Evolutionary conservation across 2,888 invertebrate genomes (phyloP).

Genomic region (Calameuta idolon): DNA sequence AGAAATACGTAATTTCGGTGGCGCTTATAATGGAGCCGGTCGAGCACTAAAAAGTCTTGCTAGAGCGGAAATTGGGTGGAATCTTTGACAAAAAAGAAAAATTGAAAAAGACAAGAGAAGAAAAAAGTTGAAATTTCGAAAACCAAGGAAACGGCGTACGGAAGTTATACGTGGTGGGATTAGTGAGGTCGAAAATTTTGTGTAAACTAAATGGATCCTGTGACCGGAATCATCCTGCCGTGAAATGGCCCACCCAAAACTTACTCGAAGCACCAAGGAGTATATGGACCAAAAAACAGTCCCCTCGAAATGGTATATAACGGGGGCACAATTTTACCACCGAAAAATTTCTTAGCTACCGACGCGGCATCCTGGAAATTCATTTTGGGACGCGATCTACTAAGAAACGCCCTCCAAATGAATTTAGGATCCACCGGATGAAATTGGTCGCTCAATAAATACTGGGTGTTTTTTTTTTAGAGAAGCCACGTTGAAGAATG

Average conservation of each 20-base stretch:
- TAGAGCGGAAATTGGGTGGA: constrained; percentile 34
- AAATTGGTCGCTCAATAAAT: background rate
- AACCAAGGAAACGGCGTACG: too few species aligned
- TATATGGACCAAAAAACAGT: background rate
- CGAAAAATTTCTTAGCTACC: background rate
- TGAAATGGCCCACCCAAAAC: constrained; percentile 38
- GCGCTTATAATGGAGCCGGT: too few species aligned
- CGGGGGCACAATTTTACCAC: background rate
- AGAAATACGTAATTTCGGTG: too few species aligned
- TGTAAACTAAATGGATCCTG: constrained; percentile 18
- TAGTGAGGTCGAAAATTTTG: constrained; percentile 13
- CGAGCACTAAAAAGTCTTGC: background rate
- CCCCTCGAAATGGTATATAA: background rate
- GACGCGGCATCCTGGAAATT: too few species aligned
- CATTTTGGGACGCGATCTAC: too few species aligned
- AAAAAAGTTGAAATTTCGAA: constrained; percentile 13
- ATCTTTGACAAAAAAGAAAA: constrained; percentile 13
- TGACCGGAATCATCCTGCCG: constrained; percentile 35
- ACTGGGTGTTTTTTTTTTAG: constrained; percentile 41
- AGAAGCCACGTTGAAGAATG: too few species aligned
- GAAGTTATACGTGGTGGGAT: background rate
- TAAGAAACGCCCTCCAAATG: too few species aligned
- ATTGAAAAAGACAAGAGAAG: constrained; percentile 8
- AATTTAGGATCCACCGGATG: too few species aligned
- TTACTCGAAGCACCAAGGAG: constrained; percentile 21